phyloP scores from a whole-genome alignment of 2,797 vertebrate genomes.

The Nyctalus aviator region DNA sequence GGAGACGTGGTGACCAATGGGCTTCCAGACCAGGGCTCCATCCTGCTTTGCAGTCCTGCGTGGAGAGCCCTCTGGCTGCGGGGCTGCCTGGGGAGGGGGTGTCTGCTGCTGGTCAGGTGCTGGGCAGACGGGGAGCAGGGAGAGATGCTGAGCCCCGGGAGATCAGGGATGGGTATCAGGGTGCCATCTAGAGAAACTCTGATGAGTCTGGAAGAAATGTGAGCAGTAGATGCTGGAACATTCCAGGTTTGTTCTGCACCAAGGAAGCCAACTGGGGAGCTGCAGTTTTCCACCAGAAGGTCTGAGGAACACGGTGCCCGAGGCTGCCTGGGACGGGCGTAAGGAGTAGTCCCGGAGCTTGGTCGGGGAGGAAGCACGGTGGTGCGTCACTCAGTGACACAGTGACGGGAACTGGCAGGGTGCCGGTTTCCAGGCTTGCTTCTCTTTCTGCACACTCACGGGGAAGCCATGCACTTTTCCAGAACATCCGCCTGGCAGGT shows the following conservation, averaged over 20 bases:
- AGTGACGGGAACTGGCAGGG: not conserved
- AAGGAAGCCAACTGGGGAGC: not conserved
- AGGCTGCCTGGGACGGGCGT: not conserved
- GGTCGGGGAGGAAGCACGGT: not conserved
- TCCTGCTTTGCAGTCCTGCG: not conserved
- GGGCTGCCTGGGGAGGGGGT: not conserved
- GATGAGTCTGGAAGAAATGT: not conserved
- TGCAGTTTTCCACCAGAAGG: not conserved
- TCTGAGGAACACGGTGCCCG: not conserved
- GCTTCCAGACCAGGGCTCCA: not conserved
- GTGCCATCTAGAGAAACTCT: not conserved
- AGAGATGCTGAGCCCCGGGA: not conserved
- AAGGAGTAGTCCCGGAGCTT: not conserved
- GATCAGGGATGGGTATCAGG: not conserved
- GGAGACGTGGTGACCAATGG: not conserved
- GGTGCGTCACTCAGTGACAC: not conserved
- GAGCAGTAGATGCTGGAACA: slow-evolving; percentile 29
- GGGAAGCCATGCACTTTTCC: not conserved
- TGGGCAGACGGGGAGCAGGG: not conserved
- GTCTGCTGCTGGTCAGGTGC: not conserved
- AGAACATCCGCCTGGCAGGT: not conserved
- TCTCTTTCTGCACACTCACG: not conserved
- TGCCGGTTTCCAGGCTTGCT: not conserved
- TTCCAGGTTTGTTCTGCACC: slow-evolving; percentile 30
- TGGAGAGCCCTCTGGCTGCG: not conserved